A percentile compares a stretch with the other conserved stretches of the same genome.
phyloP scores from a whole-genome alignment of 1,140 invertebrate genomes.

The Sesamia nonagrioides region DNA sequence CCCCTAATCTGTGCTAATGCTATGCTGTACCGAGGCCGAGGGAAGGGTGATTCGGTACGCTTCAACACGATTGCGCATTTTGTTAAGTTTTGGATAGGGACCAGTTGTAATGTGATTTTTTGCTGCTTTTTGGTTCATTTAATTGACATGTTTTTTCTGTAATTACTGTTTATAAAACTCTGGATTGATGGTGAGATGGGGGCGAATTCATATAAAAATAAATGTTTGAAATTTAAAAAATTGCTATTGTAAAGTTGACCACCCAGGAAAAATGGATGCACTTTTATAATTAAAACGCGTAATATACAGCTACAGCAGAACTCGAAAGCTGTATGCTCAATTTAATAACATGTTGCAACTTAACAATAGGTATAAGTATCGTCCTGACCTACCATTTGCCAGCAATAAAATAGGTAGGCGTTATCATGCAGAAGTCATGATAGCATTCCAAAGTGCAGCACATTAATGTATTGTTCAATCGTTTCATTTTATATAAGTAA shows the following conservation, averaged over 20 bases:
- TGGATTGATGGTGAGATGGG: neutral
- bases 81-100: constrained; percentile 67
- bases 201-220: neutral
- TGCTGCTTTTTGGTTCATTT: constrained; percentile 35
- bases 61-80: constrained; percentile 71
- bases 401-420: constrained; percentile 4
- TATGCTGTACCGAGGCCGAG: too few species aligned
- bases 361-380: neutral
- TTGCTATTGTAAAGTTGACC: too few species aligned
- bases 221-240: too few species aligned
- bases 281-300: too few species aligned
- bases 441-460: constrained; percentile 10
- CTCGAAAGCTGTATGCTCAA: neutral
- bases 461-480: constrained; percentile 19
- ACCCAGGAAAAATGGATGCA: too few species aligned
- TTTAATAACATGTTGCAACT: neutral
- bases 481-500: constrained; percentile 14
- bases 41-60: constrained; percentile 71
- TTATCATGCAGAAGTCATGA: neutral
- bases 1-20: constrained; percentile 74
- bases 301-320: neutral
- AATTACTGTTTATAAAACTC: constrained; percentile 21
- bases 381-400: neutral
- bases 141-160: constrained; percentile 36
- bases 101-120: constrained; percentile 45